A percentile compares a stretch with the other conserved stretches of the same genome.
phyloP scores from a whole-genome alignment of 2,797 vertebrate species.

The Loriculus beryllinus region DNA sequence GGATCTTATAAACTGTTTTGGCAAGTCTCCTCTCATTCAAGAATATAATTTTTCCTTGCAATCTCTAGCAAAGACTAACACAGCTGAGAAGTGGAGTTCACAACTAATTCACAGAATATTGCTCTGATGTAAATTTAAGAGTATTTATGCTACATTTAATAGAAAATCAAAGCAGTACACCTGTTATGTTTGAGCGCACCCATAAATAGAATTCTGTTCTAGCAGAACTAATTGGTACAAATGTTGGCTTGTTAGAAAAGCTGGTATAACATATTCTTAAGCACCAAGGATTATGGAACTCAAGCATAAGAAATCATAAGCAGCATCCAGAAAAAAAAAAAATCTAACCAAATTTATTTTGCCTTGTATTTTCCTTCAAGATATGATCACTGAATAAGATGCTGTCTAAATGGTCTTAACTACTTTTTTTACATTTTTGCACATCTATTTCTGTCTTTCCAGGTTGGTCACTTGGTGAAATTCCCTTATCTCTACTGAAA shows the following conservation, averaged over 20 bases:
- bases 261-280: background rate
- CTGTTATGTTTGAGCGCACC: conserved; percentile 10
- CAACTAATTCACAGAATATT: background rate
- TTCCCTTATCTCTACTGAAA: background rate
- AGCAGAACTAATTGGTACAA: conserved; percentile 36
- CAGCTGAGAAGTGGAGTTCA: background rate
- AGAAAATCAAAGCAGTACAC: conserved; percentile 29
- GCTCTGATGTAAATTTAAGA: background rate
- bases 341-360: background rate
- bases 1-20: background rate
- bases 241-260: conserved; percentile 4
- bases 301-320: background rate
- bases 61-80: background rate
- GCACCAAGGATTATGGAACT: conserved; percentile 15
- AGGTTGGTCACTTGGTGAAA: background rate
- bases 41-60: background rate
- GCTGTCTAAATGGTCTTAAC: background rate
- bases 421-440: background rate
- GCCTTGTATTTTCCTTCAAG: background rate
- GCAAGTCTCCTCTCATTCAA: background rate
- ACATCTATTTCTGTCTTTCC: background rate
- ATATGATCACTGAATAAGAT: background rate
- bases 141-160: conserved; percentile 11
- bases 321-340: background rate
- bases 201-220: conserved; percentile 27